phyloP scores from a whole-genome alignment of 2,113 vertebrate genomes.

The Hypomesus transpacificus region DNA sequence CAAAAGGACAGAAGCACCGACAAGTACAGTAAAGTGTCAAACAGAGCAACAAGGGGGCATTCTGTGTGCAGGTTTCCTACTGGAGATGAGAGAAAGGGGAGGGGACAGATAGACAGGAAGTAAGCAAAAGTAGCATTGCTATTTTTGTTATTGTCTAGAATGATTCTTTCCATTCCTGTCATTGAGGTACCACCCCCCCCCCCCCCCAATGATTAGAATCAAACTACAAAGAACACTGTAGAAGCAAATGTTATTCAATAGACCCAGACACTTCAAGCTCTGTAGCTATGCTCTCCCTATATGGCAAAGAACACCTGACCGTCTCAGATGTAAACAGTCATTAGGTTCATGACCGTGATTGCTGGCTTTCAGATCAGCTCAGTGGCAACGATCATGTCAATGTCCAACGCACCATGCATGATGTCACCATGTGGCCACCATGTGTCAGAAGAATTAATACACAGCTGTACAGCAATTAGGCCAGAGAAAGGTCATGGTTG shows the following conservation, averaged over 20 bases:
- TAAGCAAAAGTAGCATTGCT: neutral
- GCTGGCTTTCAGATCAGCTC: neutral
- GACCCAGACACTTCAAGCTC: constrained; percentile 2
- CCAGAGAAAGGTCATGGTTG: too few relatives aligned
- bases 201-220: too few relatives aligned
- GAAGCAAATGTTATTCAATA: constrained; percentile 11
- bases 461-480: too few relatives aligned
- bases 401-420: too few relatives aligned
- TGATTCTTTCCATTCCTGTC: neutral
- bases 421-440: too few relatives aligned
- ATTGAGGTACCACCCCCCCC: too few relatives aligned
- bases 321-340: constrained; percentile 9
- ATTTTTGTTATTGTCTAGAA: too few relatives aligned
- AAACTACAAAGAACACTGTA: neutral
- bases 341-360: constrained; percentile 19
- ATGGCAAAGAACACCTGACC: constrained; percentile 4
- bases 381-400: too few relatives aligned
- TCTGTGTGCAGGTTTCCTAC: neutral
- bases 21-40: constrained; percentile 34
- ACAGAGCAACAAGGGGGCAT: neutral
- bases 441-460: too few relatives aligned
- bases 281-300: neutral
- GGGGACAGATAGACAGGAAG: neutral
- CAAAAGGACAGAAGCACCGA: constrained; percentile 42
- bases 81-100: neutral